These are phyloP conservation scores for Bilobella aurantiaca DNA, from an alignment of 1,140 invertebrate species.

Conservation along the genomic window DNA sequence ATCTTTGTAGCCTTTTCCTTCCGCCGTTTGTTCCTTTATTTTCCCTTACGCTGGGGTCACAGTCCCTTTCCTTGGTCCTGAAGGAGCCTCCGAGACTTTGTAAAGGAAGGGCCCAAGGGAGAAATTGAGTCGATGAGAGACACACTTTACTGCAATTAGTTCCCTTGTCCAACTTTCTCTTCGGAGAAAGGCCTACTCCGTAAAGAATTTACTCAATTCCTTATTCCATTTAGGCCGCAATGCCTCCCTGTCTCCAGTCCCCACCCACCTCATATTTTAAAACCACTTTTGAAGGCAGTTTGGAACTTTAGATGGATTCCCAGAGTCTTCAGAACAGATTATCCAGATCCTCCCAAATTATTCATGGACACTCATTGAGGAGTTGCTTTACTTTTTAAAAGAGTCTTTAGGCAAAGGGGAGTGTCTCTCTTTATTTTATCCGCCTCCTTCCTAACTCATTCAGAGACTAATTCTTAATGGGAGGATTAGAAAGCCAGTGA, in stretches of 20 bases:
- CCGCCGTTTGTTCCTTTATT: no score
- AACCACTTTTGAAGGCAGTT: neutral
- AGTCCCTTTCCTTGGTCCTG: no score
- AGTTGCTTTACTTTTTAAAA: neutral
- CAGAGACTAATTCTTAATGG: neutral
- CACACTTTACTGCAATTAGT: constrained; percentile 4
- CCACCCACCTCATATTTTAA: neutral
- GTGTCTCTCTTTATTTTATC: neutral
- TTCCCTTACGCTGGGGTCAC: no score
- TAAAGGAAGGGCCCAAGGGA: no score
- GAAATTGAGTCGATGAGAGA: neutral
- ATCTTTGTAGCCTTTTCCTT: no score
- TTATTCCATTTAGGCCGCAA: neutral
- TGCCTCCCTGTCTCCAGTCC: neutral
- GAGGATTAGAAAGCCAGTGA: no score
- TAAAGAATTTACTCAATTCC: neutral
- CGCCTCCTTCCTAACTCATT: neutral
- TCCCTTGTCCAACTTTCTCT: neutral
- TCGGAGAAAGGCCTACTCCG: neutral
- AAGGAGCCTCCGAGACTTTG: no score
- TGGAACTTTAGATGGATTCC: no score
- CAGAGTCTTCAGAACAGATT: no score
- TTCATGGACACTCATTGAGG: neutral
- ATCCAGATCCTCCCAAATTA: constrained; percentile 1
- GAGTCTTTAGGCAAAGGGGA: neutral